Conservation (phyloP, 1,140 invertebrate genomes). For the Drosophila subobscura region DNA sequence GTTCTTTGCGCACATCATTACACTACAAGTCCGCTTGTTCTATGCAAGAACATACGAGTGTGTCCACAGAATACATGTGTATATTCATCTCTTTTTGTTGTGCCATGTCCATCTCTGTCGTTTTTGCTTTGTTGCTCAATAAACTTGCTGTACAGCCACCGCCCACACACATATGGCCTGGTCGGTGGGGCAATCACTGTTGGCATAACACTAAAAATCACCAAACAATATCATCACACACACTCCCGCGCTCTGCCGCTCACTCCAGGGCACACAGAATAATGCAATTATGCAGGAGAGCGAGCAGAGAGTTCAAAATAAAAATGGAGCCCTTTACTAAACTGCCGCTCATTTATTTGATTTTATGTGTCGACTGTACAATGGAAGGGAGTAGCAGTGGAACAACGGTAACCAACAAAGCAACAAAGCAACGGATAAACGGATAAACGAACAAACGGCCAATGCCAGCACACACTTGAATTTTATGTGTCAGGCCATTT, state of each 20-base stretch:
- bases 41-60: constrained; percentile 1
- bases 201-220: constrained; percentile 64
- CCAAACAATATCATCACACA: constrained; percentile 19
- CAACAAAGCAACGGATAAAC: constrained; percentile 9
- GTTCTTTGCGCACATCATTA: constrained; percentile 48
- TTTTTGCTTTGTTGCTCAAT: constrained; percentile 57
- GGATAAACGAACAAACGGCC: constrained; percentile 29
- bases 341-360: constrained; percentile 64
- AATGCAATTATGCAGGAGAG: constrained; percentile 56
- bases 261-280: constrained; percentile 4
- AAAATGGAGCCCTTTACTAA: constrained; percentile 43
- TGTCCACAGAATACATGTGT: not conserved
- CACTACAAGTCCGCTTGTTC: constrained; percentile 58
- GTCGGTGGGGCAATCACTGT: constrained; percentile 48
- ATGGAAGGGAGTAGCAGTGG: constrained; percentile 20
- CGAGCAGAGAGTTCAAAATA: constrained; percentile 58
- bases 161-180: constrained; percentile 32
- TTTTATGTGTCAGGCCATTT: constrained; percentile 45
- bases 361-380: constrained; percentile 49
- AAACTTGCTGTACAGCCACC: constrained; percentile 51
- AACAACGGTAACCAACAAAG: constrained; percentile 25
- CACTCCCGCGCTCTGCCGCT: not conserved
- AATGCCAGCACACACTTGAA: constrained; percentile 29
- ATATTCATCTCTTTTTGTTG: constrained; percentile 8
- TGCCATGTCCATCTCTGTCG: constrained; percentile 18